Base-by-base conservation (phyloP, 2,888 invertebrate species). In the Aleiodes alternator region DNA sequence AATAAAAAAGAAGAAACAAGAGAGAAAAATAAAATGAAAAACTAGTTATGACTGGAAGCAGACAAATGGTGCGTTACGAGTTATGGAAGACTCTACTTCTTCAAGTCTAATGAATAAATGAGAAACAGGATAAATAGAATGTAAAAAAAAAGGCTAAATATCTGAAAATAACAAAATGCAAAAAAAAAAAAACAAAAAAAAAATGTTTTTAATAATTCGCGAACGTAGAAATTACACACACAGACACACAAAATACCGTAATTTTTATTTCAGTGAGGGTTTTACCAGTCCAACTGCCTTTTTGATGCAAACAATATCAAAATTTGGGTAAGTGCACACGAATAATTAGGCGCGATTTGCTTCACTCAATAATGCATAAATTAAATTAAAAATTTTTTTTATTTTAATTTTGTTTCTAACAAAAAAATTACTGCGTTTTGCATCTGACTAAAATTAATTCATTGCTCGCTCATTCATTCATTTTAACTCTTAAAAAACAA, bases 291-390 rank as follows among this genome's bases (percentile, higher is more conserved):
- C 93, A 90, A 92, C 93, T 90, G 92, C 93, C 91, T 93, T 93
- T 92, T 91, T 93, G 91, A 92, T 93, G 92, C 93, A 94, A 92
- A 92, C 93, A 90, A 92, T 94, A 91, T 92, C 92, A 91, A 92
- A 92, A 90, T 93, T 94, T 90, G 94, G 94, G 94, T 94, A 93
- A 93, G 94, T 94, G 90, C 79, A 80, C 61, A 71, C 70, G 57
- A 57, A 74, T 71, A 74, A 75, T 55, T 14, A 55, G 34, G 56
- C 38, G 50, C 64, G 53, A 64, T 29, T 56, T 16, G 29, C 59
- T 59, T 72, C 50, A 61, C 48, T 12, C 16, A 16, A 43, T 43
- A 43, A 56, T 51, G 53, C 69, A 51, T 69, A 59, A 8, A 59
- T 59, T 59, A 31, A 31, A 3, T 43, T 43, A 31, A 31, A n/a